Conservation (phyloP, 2,797 vertebrate genomes). For the Artibeus jamaicensis region DNA sequence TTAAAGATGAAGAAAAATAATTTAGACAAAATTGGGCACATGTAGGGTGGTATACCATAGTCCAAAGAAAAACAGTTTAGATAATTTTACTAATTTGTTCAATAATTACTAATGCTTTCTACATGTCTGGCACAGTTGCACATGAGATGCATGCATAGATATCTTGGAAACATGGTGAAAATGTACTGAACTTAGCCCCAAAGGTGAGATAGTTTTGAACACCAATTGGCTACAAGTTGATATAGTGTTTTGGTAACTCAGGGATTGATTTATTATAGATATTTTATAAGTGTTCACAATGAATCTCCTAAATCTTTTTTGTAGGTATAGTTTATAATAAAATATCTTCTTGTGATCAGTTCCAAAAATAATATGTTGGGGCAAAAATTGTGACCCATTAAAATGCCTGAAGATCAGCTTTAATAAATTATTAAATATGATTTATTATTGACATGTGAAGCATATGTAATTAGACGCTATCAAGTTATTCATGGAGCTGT, state of each 20-base stretch:
- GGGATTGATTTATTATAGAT: not conserved
- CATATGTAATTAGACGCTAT: not conserved
- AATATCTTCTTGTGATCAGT: not conserved
- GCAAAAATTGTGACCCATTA: not conserved
- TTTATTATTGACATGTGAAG: not conserved
- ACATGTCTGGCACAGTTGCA: not conserved
- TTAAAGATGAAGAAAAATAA: not conserved
- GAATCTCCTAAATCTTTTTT: not conserved
- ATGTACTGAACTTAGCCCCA: not conserved
- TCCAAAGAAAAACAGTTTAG: not conserved
- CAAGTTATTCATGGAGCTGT: not conserved
- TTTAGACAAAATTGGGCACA: not conserved
- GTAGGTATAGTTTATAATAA: not conserved
- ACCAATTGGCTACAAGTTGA: not conserved
- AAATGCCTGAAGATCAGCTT: not conserved
- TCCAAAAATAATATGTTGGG: not conserved
- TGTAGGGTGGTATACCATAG: no score
- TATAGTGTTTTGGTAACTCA: not conserved
- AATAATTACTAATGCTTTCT: not conserved
- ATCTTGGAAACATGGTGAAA: not conserved
- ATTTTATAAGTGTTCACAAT: not conserved
- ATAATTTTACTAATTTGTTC: not conserved
- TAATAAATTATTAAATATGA: not conserved
- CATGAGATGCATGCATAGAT: not conserved
- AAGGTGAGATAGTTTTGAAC: not conserved